These are phyloP conservation scores for Rhizomys pruinosus DNA, from an alignment of 2,113 vertebrate genomes.

Conservation along the genomic window DNA sequence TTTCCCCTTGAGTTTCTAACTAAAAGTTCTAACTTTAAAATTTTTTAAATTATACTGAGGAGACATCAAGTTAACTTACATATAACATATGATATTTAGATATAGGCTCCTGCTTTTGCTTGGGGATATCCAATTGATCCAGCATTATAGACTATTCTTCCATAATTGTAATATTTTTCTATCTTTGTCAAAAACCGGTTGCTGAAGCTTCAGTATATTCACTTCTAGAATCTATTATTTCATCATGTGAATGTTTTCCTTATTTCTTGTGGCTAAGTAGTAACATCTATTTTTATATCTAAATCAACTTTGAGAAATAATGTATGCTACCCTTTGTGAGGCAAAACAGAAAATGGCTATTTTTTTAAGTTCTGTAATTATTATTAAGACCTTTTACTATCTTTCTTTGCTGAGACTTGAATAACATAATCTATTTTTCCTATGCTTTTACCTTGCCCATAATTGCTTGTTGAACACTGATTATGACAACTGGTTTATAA, in stretches of 20 bases:
- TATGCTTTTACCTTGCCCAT: neutral
- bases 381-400: neutral
- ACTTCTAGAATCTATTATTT: neutral
- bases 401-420: neutral
- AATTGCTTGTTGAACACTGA: neutral
- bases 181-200: conserved; percentile 15
- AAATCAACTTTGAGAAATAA: neutral
- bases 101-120: neutral
- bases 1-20: neutral
- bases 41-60: neutral
- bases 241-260: neutral
- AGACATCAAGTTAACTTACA: neutral
- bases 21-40: neutral
- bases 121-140: neutral
- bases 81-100: neutral
- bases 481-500: conserved; percentile 1
- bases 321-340: neutral
- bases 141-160: neutral
- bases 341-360: neutral
- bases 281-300: neutral
- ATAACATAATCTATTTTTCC: neutral
- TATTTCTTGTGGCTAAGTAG: neutral
- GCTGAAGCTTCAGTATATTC: neutral
- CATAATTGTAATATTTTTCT: neutral
- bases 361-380: neutral